These are phyloP conservation scores for Scaptomyza montana DNA, from an alignment of 1,140 invertebrate species.

Conservation along the genomic window DNA sequence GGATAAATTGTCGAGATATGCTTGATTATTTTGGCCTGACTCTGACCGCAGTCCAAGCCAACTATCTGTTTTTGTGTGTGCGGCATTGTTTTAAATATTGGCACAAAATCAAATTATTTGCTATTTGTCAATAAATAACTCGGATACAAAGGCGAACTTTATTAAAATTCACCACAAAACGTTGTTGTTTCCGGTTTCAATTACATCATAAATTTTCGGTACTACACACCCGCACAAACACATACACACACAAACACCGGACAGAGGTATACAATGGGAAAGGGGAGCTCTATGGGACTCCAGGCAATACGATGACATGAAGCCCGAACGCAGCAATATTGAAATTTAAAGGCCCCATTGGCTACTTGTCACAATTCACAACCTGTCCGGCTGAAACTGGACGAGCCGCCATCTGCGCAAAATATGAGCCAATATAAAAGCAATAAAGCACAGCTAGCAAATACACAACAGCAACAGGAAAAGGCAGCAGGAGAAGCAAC, in stretches of 20 bases:
- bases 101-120: conserved; percentile 79
- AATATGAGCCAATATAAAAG: conserved; percentile 81
- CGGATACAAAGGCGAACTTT: conserved; percentile 71
- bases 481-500: conserved; percentile 3
- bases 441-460: conserved; percentile 64
- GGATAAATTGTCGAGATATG: background rate
- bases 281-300: background rate
- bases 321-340: conserved; percentile 59
- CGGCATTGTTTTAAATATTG: conserved; percentile 75
- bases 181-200: conserved; percentile 79
- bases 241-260: conserved; percentile 47
- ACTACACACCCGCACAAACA: conserved; percentile 52
- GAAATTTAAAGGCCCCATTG: conserved; percentile 79
- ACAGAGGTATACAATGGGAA: conserved; percentile 11
- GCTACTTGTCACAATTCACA: conserved; percentile 79
- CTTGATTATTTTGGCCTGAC: conserved; percentile 20
- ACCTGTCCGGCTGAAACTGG: conserved; percentile 46
- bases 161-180: conserved; percentile 82
- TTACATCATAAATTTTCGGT: conserved; percentile 77
- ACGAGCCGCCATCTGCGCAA: conserved; percentile 46
- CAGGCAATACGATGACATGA: conserved; percentile 56
- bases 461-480: conserved; percentile 13
- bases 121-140: conserved; percentile 81
- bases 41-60: background rate
- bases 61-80: conserved; percentile 33